Evolutionary conservation across 2,797 vertebrate species (phyloP), one percentile per base, ranked within the genome.

Genomic region (Lithobates pipiens): DNA sequence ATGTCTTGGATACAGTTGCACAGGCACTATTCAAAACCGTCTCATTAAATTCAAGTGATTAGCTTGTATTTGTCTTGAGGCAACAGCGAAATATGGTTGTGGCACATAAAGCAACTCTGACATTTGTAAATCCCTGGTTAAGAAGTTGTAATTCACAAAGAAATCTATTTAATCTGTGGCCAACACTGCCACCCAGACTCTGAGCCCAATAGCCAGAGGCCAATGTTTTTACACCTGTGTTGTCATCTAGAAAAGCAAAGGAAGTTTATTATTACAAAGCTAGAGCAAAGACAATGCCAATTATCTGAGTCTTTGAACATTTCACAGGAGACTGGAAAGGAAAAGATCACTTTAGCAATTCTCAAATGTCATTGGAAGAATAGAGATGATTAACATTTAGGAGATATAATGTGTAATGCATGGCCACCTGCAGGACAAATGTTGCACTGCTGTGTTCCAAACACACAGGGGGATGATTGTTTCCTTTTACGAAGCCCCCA

Each of bases 281-380:
- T 29, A 36, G 72, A 65, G 73, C 39, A 76, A 69, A 71, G 46
- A 39, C 63, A 61, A 82, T 86, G 46, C 18, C 84, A 85, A 80
- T 80, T 69, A 82, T 36, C 67, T 36, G 23, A 77, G 68, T 50
- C 74, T 82, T 86, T 86, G 73, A 82, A 77, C 74, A 82, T 77
- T 86, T 81, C 50, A 82, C 65, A 77, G 78, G 68, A 77, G 50
- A 46, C 61, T 69, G 71, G 21, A 86, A 77, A 36, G 61, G 39
- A 77, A 82, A 82, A 71, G 50, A 86, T 86, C 84, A 86, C 50
- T 81, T 81, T 39, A 86, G 79, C 39, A 18, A 82, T 72, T 68
- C 73, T 76, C 25, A 82, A 86, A 77, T 82, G 79, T 82, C 85
- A 86, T 72, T 82, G 63, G 63, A 70, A 81, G 73, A 76, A 29